Percentiles rank a stretch among this genome's conserved stretches.
phyloP scores from a whole-genome alignment of 30 jellyfish, hydroid and myxozoan species.

The Aurelia sp. region DNA sequence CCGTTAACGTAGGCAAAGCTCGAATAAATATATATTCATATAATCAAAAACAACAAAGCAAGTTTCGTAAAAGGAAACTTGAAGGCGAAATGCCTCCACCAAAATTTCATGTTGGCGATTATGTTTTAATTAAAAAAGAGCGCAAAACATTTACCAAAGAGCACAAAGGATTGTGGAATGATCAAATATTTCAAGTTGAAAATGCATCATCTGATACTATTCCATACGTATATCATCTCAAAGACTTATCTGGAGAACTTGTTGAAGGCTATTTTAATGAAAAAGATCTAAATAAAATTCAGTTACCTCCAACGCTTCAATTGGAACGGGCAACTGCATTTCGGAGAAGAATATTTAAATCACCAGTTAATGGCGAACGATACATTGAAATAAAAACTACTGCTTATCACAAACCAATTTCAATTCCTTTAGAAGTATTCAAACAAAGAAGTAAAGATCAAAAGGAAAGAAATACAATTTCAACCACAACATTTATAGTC shows the following conservation, averaged over 20 bases:
- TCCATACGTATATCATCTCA: background rate
- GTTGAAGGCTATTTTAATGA: background rate
- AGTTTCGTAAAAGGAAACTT: background rate
- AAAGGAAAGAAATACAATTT: background rate
- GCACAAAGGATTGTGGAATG: background rate
- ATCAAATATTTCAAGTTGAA: background rate
- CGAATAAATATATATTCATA: background rate
- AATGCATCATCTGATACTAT: background rate
- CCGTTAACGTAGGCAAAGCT: background rate
- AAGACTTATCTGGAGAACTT: background rate
- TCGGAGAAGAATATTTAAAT: background rate
- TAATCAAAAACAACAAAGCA: background rate
- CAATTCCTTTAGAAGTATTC: background rate
- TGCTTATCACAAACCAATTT: background rate
- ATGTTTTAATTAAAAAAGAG: background rate
- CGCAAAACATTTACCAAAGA: background rate
- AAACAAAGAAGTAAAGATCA: background rate
- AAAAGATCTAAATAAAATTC: too few species aligned
- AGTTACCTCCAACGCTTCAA: background rate
- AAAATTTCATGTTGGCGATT: background rate
- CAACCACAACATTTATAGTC: too few species aligned
- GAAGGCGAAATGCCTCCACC: background rate
- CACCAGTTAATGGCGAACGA: background rate
- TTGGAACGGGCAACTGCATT: background rate
- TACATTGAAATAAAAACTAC: background rate